These are phyloP conservation scores for Trichogramma evanescens DNA, from an alignment of 2,888 invertebrate species.

Conservation along the genomic window DNA sequence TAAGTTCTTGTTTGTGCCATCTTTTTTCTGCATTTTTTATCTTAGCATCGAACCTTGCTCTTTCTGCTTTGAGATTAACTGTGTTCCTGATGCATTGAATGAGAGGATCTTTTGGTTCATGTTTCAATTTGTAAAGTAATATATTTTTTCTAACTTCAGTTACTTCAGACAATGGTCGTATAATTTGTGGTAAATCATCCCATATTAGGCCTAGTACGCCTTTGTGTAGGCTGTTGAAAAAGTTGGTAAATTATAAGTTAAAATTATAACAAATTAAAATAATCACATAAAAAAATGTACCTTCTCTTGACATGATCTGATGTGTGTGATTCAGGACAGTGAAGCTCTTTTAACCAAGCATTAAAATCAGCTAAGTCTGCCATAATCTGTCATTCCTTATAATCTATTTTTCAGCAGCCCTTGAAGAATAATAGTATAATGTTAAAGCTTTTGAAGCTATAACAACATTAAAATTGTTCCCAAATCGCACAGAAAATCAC, in stretches of 20 bases:
- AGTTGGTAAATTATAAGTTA: not conserved
- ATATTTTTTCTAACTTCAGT: constrained; percentile 32
- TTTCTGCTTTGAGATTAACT: constrained; percentile 25
- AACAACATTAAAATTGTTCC: no score
- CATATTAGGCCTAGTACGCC: constrained; percentile 34
- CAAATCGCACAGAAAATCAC: no score
- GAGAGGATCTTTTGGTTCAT: constrained; percentile 22
- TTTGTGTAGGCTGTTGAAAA: constrained; percentile 28
- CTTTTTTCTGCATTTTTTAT: constrained; percentile 30
- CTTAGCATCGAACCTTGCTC: constrained; percentile 22
- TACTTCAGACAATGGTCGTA: constrained; percentile 27
- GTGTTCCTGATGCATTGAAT: constrained; percentile 27
- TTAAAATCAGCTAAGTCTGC: constrained; percentile 14
- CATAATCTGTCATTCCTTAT: constrained; percentile 10
- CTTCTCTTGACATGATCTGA: constrained; percentile 26
- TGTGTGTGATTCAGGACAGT: constrained; percentile 27
- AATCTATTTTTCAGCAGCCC: no score
- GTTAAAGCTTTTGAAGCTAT: no score
- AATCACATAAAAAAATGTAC: constrained; percentile 22
- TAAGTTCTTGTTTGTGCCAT: constrained; percentile 31
- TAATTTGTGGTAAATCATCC: constrained; percentile 31
- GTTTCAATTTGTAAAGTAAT: constrained; percentile 31
- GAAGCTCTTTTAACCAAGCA: constrained; percentile 27
- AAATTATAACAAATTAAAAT: not conserved
- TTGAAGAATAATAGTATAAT: no score